Conservation (phyloP, 2,888 invertebrate species). For the Drosophila niveifrons region DNA sequence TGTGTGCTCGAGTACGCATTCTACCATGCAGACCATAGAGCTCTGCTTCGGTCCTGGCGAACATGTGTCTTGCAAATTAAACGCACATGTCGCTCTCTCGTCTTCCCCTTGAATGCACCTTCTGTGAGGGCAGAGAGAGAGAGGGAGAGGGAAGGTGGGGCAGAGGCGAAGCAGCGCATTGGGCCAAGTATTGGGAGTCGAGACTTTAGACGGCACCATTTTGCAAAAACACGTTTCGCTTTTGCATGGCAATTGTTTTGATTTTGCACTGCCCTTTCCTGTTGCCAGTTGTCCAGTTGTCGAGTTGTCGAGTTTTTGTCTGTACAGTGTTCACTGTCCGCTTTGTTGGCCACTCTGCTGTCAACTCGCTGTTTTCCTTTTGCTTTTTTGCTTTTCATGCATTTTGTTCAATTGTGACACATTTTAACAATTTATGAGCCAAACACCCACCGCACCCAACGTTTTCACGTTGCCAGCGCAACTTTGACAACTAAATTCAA, state of each 20-base stretch:
- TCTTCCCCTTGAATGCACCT: constrained; percentile 21
- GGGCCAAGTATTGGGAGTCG: constrained; percentile 7
- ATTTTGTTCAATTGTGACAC: constrained; percentile 71
- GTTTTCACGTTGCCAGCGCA: constrained; percentile 2
- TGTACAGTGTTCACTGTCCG: constrained; percentile 40
- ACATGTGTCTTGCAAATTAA: constrained; percentile 84
- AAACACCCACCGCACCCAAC: constrained; percentile 27
- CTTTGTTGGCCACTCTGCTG: constrained; percentile 65
- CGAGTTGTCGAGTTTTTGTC: constrained; percentile 29
- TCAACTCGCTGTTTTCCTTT: constrained; percentile 37
- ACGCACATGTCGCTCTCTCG: constrained; percentile 78
- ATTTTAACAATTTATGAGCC: constrained; percentile 82
- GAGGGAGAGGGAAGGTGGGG: too few relatives aligned
- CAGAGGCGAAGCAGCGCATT: neutral
- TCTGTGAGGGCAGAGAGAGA: neutral
- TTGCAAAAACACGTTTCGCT: constrained; percentile 51
- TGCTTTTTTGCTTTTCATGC: constrained; percentile 6
- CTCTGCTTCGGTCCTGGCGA: constrained; percentile 32
- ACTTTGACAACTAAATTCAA: constrained; percentile 84
- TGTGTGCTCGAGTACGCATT: constrained; percentile 17
- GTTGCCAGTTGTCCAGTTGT: constrained; percentile 50
- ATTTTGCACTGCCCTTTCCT: constrained; percentile 67
- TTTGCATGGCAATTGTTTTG: constrained; percentile 66
- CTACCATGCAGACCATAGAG: neutral
- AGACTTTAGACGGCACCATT: constrained; percentile 30